Evolutionary conservation across 2,113 vertebrate species (phyloP).

Genomic region (Ornithorhynchus anatinus): DNA sequence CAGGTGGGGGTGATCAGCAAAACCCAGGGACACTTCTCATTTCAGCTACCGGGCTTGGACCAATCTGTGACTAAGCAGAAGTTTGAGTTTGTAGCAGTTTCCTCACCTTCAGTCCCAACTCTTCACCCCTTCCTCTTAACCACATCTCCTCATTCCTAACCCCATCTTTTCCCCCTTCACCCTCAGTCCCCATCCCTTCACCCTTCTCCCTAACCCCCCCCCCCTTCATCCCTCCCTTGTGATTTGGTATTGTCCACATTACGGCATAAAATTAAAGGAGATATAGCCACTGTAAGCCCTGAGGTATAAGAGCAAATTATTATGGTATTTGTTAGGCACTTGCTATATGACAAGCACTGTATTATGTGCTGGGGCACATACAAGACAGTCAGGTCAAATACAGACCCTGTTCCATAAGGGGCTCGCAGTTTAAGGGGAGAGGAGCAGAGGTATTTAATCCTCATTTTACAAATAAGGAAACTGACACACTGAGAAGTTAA

Average conservation of each 20-base stretch:
- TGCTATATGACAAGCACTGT: no score
- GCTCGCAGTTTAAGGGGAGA: no score
- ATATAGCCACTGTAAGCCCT: background rate
- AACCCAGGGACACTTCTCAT: slow-evolving; percentile 3
- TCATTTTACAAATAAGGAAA: no score
- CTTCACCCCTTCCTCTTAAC: background rate
- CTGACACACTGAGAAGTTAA: no score
- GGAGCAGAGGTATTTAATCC: no score
- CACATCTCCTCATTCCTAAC: slow-evolving; percentile 36
- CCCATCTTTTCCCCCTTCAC: slow-evolving; percentile 30
- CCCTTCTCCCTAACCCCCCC: background rate
- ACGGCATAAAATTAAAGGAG: slow-evolving; percentile 1
- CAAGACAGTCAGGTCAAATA: no score
- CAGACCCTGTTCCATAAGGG: no score
- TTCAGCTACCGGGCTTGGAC: slow-evolving; percentile 25
- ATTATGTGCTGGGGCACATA: no score
- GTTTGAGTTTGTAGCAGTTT: slow-evolving; percentile 4
- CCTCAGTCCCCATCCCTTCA: background rate
- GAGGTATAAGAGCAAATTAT: no score
- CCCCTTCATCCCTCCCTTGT: background rate
- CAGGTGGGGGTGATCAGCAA: slow-evolving; percentile 27
- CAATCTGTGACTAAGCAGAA: slow-evolving; percentile 18
- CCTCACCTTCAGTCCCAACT: slow-evolving; percentile 2
- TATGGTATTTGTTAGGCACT: no score
- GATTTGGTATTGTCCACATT: slow-evolving; percentile 21